phyloP scores from a whole-genome alignment of 2,797 vertebrate genomes.

The Urocyon cinereoargenteus region DNA sequence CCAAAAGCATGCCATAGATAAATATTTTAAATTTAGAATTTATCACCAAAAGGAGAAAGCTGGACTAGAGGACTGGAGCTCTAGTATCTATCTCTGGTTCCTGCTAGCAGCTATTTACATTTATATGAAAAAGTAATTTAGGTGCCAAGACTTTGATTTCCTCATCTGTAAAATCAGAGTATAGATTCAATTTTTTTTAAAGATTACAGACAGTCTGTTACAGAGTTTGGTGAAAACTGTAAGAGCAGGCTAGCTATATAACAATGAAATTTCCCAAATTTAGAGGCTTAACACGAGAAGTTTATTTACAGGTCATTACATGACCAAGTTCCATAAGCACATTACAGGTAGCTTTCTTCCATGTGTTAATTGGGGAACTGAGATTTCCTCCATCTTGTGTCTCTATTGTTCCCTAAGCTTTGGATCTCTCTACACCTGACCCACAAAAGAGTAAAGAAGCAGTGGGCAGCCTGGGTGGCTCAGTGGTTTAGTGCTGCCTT shows the following conservation, averaged over 20 bases:
- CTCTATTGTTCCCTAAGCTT: not conserved
- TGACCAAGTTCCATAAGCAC: not conserved
- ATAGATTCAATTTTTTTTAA: not conserved
- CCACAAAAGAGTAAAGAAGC: not conserved
- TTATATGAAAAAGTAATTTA: not conserved
- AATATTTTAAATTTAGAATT: slow-evolving; percentile 12
- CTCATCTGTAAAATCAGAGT: slow-evolving; percentile 7
- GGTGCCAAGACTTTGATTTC: not conserved
- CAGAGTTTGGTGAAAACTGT: not conserved
- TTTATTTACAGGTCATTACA: not conserved
- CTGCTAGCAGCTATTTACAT: not conserved
- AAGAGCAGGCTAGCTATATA: not conserved
- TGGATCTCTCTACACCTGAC: not conserved
- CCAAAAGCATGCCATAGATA: not conserved
- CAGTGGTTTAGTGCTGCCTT: no score
- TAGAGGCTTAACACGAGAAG: not conserved
- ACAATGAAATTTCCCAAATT: not conserved
- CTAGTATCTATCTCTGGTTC: not conserved
- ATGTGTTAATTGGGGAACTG: no score
- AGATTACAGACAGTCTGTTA: not conserved
- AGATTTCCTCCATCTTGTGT: not conserved
- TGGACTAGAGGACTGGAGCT: not conserved
- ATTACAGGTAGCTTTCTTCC: not conserved
- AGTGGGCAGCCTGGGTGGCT: not conserved
- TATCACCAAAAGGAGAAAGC: not conserved